Conservation (phyloP, 1,140 invertebrate species). For the Papilio polyxenes region DNA sequence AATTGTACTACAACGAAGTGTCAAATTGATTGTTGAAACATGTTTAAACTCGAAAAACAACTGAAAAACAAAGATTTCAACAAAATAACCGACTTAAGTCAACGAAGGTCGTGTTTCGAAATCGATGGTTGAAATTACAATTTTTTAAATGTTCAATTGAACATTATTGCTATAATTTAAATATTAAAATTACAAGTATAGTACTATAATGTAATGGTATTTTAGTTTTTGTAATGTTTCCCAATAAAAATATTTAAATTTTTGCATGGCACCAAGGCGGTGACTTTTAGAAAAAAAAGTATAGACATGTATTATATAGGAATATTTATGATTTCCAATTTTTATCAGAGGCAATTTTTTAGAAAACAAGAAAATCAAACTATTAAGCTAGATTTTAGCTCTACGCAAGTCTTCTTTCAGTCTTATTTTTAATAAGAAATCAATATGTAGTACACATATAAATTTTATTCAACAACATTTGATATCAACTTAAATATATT, state of each 20-base stretch:
- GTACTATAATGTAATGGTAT: too few relatives aligned
- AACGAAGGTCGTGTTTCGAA: conserved; percentile 27
- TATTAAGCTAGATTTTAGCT: background rate
- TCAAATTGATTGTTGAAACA: conserved; percentile 17
- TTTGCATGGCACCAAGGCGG: too few relatives aligned
- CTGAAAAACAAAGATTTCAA: conserved; percentile 28
- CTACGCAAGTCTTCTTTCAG: background rate
- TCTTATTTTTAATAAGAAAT: background rate
- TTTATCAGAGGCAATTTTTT: too few relatives aligned
- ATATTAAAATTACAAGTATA: background rate
- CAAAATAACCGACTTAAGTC: conserved; percentile 18
- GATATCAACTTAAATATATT: background rate
- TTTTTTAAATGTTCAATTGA: background rate
- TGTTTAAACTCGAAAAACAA: conserved; percentile 21
- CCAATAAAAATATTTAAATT: too few relatives aligned
- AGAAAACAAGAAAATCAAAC: background rate
- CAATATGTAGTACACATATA: background rate
- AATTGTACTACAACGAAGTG: background rate
- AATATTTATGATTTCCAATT: too few relatives aligned
- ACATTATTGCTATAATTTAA: background rate
- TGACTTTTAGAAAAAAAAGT: too few relatives aligned
- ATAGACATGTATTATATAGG: too few relatives aligned
- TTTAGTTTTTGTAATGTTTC: too few relatives aligned
- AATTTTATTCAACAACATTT: background rate
- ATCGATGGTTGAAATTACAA: conserved; percentile 26